Base-by-base conservation (phyloP, 2,888 invertebrate genomes). In the Campoplex capitator region DNA sequence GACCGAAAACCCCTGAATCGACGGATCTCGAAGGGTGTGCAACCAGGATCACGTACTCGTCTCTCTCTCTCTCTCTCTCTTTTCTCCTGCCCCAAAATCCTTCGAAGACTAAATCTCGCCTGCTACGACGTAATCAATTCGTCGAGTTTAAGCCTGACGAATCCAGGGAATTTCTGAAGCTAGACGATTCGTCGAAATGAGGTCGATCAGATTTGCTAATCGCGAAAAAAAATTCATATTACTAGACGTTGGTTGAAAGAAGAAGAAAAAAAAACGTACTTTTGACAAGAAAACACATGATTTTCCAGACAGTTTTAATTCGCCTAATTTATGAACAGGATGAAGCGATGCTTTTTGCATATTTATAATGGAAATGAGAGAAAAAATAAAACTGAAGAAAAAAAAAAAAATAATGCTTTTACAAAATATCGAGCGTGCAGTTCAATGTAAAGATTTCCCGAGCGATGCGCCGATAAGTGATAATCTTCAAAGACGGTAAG, bases 1-100 rank as follows among this genome's bases (percentile, higher is more conserved):
- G 79, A 79, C 71, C 79, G 58, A 42, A 51, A 54, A 73, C 65
- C 73, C 54, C 45, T 28, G 65, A 74, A 73, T 73, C 62, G 73
- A 81, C 38, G 23, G 51, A 73, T 73, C 23, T 23, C 65, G 51
- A 78, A 74, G 67, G 54, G 54, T 73, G 65, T 28, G 18, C 18
- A 11, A 32, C 54, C 13, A 8, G 54, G 7, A 35, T 38, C 68
- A 38, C 56, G 35, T 38, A 35, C 28, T 16, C 11, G 3, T 28
- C 42, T 16, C 56, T 16, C 32, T 23, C 42, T n/a, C 23, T 68
- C n/a, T 23, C 23, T 23, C 23, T 23, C 23, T 23, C 23, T 23
- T 23, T 23, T 0, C 23, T 23, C 23, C 23, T 51, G 18, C 13
- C 9, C 28, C 56, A 51, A 32, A 77, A 51, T 76, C 38, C 56